Evolutionary conservation across 2,888 invertebrate species (phyloP).

Genomic region (Caenorhabditis macrosperma): DNA sequence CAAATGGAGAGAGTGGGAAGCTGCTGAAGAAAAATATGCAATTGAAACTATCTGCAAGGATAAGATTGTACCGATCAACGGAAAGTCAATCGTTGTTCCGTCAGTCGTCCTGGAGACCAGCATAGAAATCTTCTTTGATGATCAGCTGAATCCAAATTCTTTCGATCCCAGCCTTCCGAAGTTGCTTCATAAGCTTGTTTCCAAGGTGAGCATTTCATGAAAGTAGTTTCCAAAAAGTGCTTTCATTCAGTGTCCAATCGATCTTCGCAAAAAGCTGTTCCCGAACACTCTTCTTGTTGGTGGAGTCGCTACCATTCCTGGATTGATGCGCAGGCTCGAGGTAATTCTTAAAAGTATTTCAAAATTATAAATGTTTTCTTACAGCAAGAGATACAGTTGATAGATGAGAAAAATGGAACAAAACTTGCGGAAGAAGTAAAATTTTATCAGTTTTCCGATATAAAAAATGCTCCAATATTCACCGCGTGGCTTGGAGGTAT

Average conservation of each 20-base stretch:
- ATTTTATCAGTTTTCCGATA: conserved; percentile 52
- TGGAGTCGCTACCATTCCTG: conserved; percentile 89
- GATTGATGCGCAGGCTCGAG: conserved; percentile 88
- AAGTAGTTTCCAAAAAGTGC: not conserved
- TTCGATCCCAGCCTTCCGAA: conserved; percentile 49
- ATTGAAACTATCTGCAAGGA: conserved; percentile 31
- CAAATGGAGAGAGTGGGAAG: conserved; percentile 48
- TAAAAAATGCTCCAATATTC: conserved; percentile 45
- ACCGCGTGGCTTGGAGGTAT: conserved; percentile 48
- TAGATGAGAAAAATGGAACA: conserved; percentile 28
- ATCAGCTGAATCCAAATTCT: conserved; percentile 29
- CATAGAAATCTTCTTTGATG: conserved; percentile 53
- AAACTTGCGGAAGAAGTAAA: conserved; percentile 52
- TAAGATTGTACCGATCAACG: conserved; percentile 1
- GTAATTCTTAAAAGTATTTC: conserved; percentile 14
- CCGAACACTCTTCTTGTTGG: conserved; percentile 91
- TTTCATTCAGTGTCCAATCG: conserved; percentile 86
- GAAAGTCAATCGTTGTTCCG: conserved; percentile 37
- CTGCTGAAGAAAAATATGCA: conserved; percentile 22
- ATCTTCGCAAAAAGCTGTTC: conserved; percentile 87
- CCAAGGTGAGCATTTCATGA: conserved; percentile 18
- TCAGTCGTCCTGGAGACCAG: conserved; percentile 48
- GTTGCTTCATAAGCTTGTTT: conserved; percentile 27
- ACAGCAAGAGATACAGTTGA: conserved; percentile 36
- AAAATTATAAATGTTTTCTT: not conserved